Base-by-base conservation (phyloP, 2,888 invertebrate genomes). In the Melinopterus prodromus region DNA sequence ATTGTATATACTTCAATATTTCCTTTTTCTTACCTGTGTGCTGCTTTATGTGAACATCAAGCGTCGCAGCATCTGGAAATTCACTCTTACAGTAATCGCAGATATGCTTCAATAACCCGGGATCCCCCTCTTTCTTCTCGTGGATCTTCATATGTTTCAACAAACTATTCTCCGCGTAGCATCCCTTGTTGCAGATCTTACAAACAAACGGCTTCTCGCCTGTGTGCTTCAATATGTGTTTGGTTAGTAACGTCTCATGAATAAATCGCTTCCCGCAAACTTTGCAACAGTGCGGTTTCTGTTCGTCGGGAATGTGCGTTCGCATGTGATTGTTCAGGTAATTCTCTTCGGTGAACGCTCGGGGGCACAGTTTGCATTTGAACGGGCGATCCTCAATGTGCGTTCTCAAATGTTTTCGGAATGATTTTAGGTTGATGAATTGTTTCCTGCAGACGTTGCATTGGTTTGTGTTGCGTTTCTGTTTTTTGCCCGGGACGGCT, bases 201-300 rank as follows among this genome's bases (percentile, higher is more conserved):
- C 90, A 90, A n/a, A 90, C 87, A 83, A 90, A 90, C 1, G 90
- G 90, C 81, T 90, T 90, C 82, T 90, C 90, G 0, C 89, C 90
- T 16, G 88, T 89, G 81, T 90, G 90, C 78, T 89, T 90, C 71
- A 90, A 85, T 84, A 89, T 86, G 84, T 91, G 91, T 81, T 91
- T 91, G 74, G 87, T 89, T 35, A 90, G 83, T 81, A 90, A 85
- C 7, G 90, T 89, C 69, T 87, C 86, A 81, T 91, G 90, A 16
- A 90, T 89, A 84, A 90, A 91, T 6, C 90, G 86, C 83, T 89
- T 90, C 77, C 89, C 88, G 82, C 91, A 91, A 14, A 89, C 86
- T 77, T 88, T 85, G 82, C 91, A 91, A 81, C 89, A 89, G 82
- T 90, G 90, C 0, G 90, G 90, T 82, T 91, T 91, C 79, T 90